Percentiles rank a stretch among this genome's conserved stretches.
These are phyloP conservation scores for Nothocercus nigrocapillus DNA, from an alignment of 2,113 vertebrate species.

Conservation along the genomic window DNA sequence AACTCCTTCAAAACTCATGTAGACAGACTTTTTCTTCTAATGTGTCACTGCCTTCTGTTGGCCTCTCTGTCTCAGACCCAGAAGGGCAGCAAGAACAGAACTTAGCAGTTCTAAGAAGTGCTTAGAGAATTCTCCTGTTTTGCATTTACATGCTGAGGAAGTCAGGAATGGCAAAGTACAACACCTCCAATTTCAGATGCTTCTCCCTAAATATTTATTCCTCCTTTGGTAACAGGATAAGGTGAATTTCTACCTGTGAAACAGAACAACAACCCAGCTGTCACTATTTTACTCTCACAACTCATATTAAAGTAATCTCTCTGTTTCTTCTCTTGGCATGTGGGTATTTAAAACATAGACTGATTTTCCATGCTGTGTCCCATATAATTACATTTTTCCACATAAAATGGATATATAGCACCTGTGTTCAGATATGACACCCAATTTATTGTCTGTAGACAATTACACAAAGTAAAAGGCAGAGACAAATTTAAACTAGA, in stretches of 20 bases:
- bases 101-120: background rate
- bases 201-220: background rate
- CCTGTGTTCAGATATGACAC: background rate
- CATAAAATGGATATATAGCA: background rate
- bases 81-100: background rate
- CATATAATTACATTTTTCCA: background rate
- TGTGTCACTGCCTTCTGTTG: rapidly evolving
- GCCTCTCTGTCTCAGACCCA: rapidly evolving
- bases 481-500: slow-evolving; percentile 35
- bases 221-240: background rate
- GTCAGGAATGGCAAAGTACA: background rate
- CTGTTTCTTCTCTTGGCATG: background rate
- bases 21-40: no score
- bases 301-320: background rate
- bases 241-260: background rate
- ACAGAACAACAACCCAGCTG: slow-evolving; percentile 1
- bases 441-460: background rate
- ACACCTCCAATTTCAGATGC: background rate
- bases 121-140: background rate
- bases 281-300: slow-evolving; percentile 8
- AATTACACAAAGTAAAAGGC: slow-evolving; percentile 15
- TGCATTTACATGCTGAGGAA: background rate
- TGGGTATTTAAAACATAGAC: background rate
- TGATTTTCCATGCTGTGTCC: background rate
- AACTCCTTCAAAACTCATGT: background rate